phyloP scores from a whole-genome alignment of 2,888 invertebrate genomes.

The Melinaea menophilus region DNA sequence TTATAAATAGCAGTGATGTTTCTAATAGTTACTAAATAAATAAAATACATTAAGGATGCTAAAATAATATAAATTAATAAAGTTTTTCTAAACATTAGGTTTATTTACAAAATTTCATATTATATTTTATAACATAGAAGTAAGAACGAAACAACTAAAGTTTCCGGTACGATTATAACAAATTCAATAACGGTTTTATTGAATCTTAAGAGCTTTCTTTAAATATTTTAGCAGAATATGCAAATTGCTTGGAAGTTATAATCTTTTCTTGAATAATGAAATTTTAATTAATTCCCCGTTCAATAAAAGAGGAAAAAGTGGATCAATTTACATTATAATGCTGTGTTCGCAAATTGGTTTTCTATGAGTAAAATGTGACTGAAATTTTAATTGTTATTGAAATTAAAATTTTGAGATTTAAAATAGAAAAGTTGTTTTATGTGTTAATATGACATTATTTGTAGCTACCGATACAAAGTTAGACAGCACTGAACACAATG shows the following conservation, averaged over 20 bases:
- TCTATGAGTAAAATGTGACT: conserved; percentile 1
- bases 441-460: too few relatives aligned
- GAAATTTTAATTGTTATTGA: conserved; percentile 1
- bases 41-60: too few relatives aligned
- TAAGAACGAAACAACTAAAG: not conserved
- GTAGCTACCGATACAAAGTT: too few relatives aligned
- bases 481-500: too few relatives aligned
- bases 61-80: too few relatives aligned
- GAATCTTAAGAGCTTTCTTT: conserved; percentile 31
- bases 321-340: conserved; percentile 28
- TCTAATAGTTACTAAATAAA: too few relatives aligned
- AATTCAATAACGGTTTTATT: conserved; percentile 34
- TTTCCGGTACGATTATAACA: conserved; percentile 29
- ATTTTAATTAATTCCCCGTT: conserved; percentile 39
- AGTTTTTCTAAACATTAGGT: too few relatives aligned
- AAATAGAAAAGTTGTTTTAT: too few relatives aligned
- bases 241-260: conserved; percentile 37
- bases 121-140: not conserved
- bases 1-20: too few relatives aligned
- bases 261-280: conserved; percentile 40
- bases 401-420: not conserved
- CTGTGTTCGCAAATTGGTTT: conserved; percentile 19
- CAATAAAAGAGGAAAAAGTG: conserved; percentile 32
- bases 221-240: conserved; percentile 36
- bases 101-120: not conserved